Conservation (phyloP, 2,797 vertebrate species). For the Gallinago solitaria region DNA sequence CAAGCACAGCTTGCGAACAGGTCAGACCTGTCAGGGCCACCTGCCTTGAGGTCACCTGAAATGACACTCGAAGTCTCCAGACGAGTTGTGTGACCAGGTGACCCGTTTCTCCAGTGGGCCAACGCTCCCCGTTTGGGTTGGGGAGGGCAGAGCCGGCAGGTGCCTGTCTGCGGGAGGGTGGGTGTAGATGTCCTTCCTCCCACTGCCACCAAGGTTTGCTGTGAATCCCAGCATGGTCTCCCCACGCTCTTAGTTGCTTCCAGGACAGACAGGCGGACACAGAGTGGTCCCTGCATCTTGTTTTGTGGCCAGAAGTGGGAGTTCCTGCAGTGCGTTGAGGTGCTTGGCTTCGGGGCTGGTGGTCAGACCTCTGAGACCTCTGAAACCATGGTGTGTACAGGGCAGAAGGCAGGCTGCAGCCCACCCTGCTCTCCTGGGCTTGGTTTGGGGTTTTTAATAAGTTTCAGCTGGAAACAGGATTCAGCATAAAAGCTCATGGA, state of each 20-base stretch:
- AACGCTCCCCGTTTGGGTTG: fast-evolving
- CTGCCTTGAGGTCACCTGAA: neutral
- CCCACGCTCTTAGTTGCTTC: neutral
- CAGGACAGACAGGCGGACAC: neutral
- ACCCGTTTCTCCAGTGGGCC: neutral
- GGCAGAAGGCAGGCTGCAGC: neutral
- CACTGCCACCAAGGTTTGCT: neutral
- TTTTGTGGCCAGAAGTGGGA: neutral
- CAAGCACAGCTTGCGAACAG: neutral
- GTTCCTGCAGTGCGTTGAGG: neutral
- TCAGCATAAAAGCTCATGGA: slow-evolving; percentile 37
- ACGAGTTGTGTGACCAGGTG: neutral
- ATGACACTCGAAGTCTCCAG: neutral
- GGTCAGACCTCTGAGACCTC: neutral
- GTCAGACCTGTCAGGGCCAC: neutral
- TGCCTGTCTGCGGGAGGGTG: neutral
- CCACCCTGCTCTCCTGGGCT: neutral
- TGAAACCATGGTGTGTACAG: neutral
- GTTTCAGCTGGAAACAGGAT: neutral
- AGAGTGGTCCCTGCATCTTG: neutral
- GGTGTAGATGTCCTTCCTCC: neutral
- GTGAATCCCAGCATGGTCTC: neutral
- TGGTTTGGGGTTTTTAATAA: neutral
- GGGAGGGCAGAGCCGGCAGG: neutral
- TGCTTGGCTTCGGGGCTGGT: neutral